Conservation (phyloP, 2,113 vertebrate genomes). For the Lepus americanus region DNA sequence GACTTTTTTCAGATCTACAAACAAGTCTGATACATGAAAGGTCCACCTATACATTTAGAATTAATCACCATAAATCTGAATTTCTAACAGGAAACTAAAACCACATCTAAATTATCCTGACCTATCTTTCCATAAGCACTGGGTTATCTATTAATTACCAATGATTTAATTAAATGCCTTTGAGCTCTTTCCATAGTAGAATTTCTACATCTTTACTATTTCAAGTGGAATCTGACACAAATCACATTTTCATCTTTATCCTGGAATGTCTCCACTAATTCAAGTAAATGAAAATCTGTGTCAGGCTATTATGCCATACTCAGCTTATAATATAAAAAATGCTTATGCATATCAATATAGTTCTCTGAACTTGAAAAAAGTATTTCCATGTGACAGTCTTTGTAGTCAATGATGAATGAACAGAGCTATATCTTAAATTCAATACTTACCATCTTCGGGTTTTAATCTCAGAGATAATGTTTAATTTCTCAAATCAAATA, state of each 20-base stretch:
- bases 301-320: background rate
- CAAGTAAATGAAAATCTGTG: background rate
- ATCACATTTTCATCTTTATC: constrained; percentile 35
- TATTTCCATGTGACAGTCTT: background rate
- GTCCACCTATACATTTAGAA: constrained; percentile 35
- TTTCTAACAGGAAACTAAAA: constrained; percentile 60
- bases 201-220: constrained; percentile 37
- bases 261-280: background rate
- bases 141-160: background rate
- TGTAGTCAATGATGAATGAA: constrained; percentile 51
- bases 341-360: background rate
- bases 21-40: constrained; percentile 49
- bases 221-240: constrained; percentile 22
- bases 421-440: constrained; percentile 30
- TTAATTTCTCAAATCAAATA: constrained; percentile 58
- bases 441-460: background rate
- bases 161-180: constrained; percentile 47
- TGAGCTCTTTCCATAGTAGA: background rate
- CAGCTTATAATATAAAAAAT: constrained; percentile 41
- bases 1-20: constrained; percentile 51
- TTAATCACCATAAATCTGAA: constrained; percentile 51
- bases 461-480: constrained; percentile 31
- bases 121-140: constrained; percentile 18
- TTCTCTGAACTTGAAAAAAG: constrained; percentile 51
- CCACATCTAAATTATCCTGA: background rate